Conservation (phyloP, 1,140 invertebrate genomes). For the Coptotermes formosanus region DNA sequence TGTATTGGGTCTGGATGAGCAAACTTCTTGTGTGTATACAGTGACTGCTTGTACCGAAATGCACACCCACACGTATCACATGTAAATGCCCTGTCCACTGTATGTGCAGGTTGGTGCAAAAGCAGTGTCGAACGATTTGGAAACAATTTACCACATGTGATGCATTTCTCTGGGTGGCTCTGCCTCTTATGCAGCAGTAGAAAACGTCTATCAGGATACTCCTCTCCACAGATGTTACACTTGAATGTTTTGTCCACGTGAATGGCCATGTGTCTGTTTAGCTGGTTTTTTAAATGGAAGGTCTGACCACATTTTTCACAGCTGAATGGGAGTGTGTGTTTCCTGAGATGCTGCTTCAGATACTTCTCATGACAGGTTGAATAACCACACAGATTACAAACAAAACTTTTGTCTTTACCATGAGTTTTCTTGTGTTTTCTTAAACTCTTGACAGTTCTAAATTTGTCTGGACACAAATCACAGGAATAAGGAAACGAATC, state of each 20-base stretch:
- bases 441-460: constrained; percentile 23
- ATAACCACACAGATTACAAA: constrained; percentile 44
- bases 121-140: constrained; percentile 45
- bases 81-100: constrained; percentile 37
- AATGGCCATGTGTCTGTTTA: constrained; percentile 39
- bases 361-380: constrained; percentile 41
- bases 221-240: neutral
- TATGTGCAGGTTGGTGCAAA: constrained; percentile 44
- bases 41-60: constrained; percentile 52
- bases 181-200: neutral
- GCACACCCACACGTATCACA: constrained; percentile 55
- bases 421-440: neutral
- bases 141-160: constrained; percentile 42
- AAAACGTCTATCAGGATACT: neutral
- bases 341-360: constrained; percentile 42
- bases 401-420: neutral
- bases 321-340: constrained; percentile 45
- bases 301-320: constrained; percentile 32
- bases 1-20: constrained; percentile 37
- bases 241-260: constrained; percentile 33
- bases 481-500: constrained; percentile 54
- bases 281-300: constrained; percentile 35
- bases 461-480: constrained; percentile 38
- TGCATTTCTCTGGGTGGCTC: constrained; percentile 41
- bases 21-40: constrained; percentile 45